These are phyloP conservation scores for Xanthia icteritia DNA, from an alignment of 2,888 invertebrate genomes.

Conservation along the genomic window DNA sequence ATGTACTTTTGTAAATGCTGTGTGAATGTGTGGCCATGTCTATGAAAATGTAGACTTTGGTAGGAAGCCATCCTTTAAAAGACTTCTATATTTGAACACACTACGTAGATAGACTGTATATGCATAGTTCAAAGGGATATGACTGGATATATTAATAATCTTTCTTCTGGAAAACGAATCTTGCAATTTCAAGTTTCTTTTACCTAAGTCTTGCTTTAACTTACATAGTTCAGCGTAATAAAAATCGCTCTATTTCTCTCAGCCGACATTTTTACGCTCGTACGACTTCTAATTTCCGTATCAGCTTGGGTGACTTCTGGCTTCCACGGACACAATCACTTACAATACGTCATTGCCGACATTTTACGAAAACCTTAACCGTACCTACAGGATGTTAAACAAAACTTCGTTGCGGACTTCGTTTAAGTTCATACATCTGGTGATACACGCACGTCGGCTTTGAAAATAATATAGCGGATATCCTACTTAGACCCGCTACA, in stretches of 20 bases:
- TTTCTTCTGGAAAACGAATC: neutral
- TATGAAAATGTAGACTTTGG: neutral
- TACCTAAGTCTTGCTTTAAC: neutral
- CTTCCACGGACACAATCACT: conserved; percentile 41
- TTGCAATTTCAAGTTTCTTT: conserved; percentile 2
- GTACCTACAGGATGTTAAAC: neutral
- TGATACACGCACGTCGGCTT: neutral
- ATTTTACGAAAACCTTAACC: conserved; percentile 19
- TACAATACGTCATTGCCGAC: conserved; percentile 21
- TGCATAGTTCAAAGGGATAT: neutral
- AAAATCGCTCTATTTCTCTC: conserved; percentile 49
- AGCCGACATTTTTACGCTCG: conserved; percentile 38
- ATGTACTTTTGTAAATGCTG: neutral
- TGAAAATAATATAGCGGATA: neutral
- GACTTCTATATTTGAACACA: neutral
- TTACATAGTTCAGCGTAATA: conserved; percentile 25
- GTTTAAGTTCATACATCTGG: neutral
- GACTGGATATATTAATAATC: neutral
- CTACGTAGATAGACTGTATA: no score
- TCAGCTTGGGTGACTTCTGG: conserved; percentile 41
- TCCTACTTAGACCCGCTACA: neutral
- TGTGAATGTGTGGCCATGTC: no score
- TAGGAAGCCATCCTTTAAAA: neutral
- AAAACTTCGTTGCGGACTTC: neutral
- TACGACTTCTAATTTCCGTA: conserved; percentile 62